Base-by-base conservation (phyloP, 2,113 vertebrate species). In the Zosterops lateralis region DNA sequence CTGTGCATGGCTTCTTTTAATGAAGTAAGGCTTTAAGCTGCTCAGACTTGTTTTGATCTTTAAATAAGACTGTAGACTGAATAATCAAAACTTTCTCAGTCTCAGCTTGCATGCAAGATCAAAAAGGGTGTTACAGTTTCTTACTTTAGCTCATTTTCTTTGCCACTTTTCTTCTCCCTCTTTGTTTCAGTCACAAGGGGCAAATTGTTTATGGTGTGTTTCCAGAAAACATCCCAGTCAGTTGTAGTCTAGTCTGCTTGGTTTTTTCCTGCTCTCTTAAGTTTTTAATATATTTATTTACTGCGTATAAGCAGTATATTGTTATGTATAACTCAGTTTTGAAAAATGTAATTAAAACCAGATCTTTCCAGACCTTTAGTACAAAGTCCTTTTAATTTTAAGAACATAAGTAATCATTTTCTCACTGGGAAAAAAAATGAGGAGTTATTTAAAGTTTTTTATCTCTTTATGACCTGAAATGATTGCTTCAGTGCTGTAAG, bases 381-480 rank as follows among this genome's bases (percentile, higher is more conserved):
- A 75, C 36, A 8, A 38, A 64, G 85, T 45, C 61, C 26, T 93
- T 90, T 92, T 93, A 34, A 62, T 95, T 96, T 86, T 71, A 50
- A 76, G 18, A 94, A 74, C 22, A 17, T 62, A 92, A 95, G 68
- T 78, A 89, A 90, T 84, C 0, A 42, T 76, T 85, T 91, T 90
- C 67, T 96, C 60, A 25, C 56, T 85, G 51, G 45, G 31, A 28
- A 75, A 80, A 82, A 82, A 76, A 86, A 54, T 12, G 5, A 34
- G 26, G 54, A 77, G 51, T 71, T 93, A 75, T 64, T 92, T 80
- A 32, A 89, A 80, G 51, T 73, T 92, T 50, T 94, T 85, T 94
- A 85, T 91, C 82, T 86, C 80, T 95, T 90, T 90, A 87, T 95
- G 92, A 74, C 75, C 82, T 87, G n/a, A 87, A 94, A 47, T 19